These are phyloP conservation scores for Catalaphyllia jardinei DNA, from an alignment of 64 coral and sea anemone species.

Conservation along the genomic window DNA sequence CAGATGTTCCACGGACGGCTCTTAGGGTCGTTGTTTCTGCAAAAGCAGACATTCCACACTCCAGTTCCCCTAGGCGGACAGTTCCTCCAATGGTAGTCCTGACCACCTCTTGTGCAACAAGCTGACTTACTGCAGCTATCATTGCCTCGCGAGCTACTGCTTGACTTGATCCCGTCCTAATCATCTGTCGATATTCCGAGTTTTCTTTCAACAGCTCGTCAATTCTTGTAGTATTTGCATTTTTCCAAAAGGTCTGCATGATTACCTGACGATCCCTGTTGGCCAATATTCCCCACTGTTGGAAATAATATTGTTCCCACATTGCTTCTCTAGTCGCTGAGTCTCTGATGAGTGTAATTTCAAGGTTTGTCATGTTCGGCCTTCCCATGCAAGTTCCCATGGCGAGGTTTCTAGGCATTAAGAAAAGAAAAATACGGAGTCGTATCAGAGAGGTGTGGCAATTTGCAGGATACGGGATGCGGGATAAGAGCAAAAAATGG, in stretches of 20 bases:
- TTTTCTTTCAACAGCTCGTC: background rate
- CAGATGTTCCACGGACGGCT: background rate
- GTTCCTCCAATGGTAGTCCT: background rate
- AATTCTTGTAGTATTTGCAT: background rate
- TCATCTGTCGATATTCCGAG: slow-evolving; percentile 13
- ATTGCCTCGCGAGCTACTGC: background rate
- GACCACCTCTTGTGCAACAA: background rate
- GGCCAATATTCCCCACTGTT: background rate
- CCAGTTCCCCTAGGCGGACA: background rate
- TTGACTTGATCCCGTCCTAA: background rate
- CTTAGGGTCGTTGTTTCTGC: background rate
- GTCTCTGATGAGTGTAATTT: background rate
- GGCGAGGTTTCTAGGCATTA: no score
- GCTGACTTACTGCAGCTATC: background rate
- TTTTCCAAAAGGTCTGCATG: background rate
- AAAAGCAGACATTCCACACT: background rate
- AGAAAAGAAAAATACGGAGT: no score
- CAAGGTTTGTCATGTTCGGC: background rate
- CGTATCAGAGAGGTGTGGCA: no score
- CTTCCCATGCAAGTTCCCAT: no score
- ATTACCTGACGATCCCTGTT: background rate
- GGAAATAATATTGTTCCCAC: background rate
- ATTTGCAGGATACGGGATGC: no score
- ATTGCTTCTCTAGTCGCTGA: background rate
- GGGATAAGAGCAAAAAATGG: no score